phyloP scores from a whole-genome alignment of 2,113 vertebrate genomes.

The Butorides virescens region DNA sequence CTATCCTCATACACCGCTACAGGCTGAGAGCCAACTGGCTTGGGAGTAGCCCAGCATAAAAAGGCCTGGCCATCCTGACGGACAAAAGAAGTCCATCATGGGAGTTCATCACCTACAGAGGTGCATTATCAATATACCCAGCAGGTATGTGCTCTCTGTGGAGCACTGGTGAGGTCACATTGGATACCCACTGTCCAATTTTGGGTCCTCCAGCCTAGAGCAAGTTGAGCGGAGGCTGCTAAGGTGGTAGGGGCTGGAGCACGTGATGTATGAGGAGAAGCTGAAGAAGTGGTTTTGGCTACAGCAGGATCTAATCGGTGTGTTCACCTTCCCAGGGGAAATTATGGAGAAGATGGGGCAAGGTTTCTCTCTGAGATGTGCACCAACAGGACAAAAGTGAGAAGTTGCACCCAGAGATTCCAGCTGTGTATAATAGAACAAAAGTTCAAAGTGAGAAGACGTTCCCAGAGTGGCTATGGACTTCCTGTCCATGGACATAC shows the following conservation, averaged over 20 bases:
- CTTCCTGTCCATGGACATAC: background rate
- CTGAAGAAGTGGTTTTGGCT: background rate
- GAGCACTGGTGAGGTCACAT: background rate
- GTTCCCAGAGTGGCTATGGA: background rate
- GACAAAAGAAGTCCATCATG: background rate
- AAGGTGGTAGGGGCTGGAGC: background rate
- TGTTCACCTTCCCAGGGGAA: background rate
- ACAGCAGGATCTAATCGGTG: background rate
- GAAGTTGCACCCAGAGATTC: background rate
- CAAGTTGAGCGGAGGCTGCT: background rate
- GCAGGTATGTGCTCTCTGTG: background rate
- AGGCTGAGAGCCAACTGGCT: background rate
- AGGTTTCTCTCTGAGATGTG: background rate
- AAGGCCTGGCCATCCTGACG: background rate
- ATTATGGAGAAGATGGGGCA: background rate
- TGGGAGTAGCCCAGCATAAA: background rate
- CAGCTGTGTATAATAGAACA: background rate
- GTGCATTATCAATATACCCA: background rate
- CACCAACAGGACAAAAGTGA: background rate
- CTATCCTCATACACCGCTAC: background rate
- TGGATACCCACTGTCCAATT: background rate
- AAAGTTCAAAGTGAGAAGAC: background rate
- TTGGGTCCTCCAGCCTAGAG: background rate
- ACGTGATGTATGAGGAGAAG: background rate
- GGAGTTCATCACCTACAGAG: background rate